Conservation (phyloP, 2,888 invertebrate species). For the Folsomia manolachei region DNA sequence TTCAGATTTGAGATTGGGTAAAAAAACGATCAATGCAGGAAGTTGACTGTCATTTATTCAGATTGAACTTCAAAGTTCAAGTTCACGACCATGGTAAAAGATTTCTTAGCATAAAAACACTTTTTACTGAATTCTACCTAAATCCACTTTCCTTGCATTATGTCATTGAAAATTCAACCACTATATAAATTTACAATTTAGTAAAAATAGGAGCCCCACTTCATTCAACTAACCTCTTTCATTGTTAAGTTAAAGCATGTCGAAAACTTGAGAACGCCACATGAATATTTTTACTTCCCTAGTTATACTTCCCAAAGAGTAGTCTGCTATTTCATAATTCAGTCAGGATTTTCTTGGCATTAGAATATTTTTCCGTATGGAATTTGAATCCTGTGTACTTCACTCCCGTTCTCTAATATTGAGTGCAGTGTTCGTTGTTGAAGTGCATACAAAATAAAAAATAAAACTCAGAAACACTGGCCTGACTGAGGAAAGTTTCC, state of each 20-base stretch:
- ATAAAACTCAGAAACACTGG: not conserved
- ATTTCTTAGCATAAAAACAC: too few relatives aligned
- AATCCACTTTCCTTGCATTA: constrained; percentile 1
- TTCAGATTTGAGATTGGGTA: not conserved
- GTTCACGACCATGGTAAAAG: too few relatives aligned
- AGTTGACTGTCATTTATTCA: not conserved
- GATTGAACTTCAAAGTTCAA: not conserved
- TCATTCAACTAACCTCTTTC: too few relatives aligned
- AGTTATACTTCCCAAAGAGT: too few relatives aligned
- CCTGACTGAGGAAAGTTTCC: not conserved
- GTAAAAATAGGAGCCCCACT: too few relatives aligned
- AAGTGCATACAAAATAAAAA: not conserved
- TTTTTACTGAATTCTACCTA: not conserved
- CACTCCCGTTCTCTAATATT: too few relatives aligned
- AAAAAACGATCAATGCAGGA: constrained; percentile 3
- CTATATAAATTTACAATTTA: not conserved
- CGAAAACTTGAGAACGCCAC: not conserved
- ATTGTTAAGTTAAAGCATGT: too few relatives aligned
- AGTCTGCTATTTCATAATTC: not conserved
- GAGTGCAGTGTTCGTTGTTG: too few relatives aligned
- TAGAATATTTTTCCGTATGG: not conserved
- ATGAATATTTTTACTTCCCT: not conserved
- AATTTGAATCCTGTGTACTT: not conserved
- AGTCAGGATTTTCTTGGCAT: not conserved
- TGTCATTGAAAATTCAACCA: constrained; percentile 13